Evolutionary conservation across 37 sponge, comb jelly and placozoan species (phyloP).

Genomic region (Spongilla lacustris): DNA sequence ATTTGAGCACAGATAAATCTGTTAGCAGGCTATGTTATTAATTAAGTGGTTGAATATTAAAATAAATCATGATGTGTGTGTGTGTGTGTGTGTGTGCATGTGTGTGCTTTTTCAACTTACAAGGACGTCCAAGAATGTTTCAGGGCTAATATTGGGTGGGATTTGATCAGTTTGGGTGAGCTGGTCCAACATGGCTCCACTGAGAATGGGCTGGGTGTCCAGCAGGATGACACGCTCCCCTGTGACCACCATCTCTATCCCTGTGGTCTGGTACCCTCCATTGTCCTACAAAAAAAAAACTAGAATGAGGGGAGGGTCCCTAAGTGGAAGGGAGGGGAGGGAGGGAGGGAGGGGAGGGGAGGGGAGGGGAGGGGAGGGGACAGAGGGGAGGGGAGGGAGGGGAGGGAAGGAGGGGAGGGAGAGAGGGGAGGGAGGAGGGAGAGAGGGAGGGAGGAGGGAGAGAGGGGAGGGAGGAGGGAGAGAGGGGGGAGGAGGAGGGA

Average conservation of each 20-base stretch:
- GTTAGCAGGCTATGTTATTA: too few relatives aligned
- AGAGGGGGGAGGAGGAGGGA: not conserved
- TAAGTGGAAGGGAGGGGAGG: not conserved
- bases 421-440: not conserved
- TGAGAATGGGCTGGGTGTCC: conserved; percentile 61
- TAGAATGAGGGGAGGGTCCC: not conserved
- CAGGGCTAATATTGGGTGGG: conserved; percentile 50
- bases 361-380: not conserved
- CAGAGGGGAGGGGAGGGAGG: not conserved
- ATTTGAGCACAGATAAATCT: too few relatives aligned
- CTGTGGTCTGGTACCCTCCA: conserved; percentile 75
- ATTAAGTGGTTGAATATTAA: too few relatives aligned
- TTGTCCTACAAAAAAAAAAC: conserved; percentile 16
- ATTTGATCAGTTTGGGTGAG: conserved; percentile 23
- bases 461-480: not conserved
- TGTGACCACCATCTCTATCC: conserved; percentile 82
- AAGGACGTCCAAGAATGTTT: conserved; percentile 58
- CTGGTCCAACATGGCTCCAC: conserved; percentile 61
- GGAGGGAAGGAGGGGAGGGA: not conserved
- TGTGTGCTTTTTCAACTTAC: conserved; percentile 4
- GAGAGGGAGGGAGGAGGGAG: not conserved
- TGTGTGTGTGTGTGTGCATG: not conserved
- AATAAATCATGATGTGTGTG: too few relatives aligned
- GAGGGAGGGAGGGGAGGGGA: not conserved
- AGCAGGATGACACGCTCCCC: conserved; percentile 72